These are phyloP conservation scores for Pocillopora damicornis DNA, from an alignment of 64 coral and sea anemone genomes.

Conservation along the genomic window DNA sequence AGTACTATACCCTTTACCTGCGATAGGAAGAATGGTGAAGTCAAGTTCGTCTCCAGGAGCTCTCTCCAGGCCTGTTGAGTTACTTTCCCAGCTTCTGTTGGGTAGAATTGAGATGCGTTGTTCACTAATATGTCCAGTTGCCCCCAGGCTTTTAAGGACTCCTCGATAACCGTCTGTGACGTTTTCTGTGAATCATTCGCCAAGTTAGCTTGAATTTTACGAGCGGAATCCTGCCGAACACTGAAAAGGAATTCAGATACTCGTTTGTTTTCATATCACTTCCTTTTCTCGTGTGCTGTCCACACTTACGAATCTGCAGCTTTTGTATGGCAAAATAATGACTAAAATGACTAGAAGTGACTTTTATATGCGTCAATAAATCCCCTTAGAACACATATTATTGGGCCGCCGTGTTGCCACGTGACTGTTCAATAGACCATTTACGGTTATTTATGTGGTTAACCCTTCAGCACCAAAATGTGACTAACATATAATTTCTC, in stretches of 20 bases:
- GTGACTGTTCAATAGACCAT: no score
- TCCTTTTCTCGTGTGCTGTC: background rate
- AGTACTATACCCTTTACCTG: conserved; percentile 33
- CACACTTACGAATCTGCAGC: background rate
- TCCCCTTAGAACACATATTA: no score
- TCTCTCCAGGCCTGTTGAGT: conserved; percentile 43
- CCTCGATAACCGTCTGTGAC: conserved; percentile 43
- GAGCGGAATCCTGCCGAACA: conserved; percentile 42
- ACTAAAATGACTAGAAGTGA: no score
- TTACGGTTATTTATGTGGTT: no score
- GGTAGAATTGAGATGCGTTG: conserved; percentile 65
- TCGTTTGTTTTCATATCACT: background rate
- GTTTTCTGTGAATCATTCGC: background rate
- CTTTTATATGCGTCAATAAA: background rate
- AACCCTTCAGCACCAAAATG: no score
- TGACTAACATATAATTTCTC: no score
- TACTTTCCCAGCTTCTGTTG: conserved; percentile 46
- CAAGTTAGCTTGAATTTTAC: conserved; percentile 54
- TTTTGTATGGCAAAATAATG: background rate
- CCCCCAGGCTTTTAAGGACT: conserved; percentile 41
- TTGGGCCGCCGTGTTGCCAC: no score
- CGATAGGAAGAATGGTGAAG: conserved; percentile 69
- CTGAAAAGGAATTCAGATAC: conserved; percentile 6
- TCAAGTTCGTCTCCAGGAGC: conserved; percentile 41
- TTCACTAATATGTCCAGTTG: conserved; percentile 72